phyloP scores from a whole-genome alignment of 2,888 invertebrate species.

The Bedellia somnulentella region DNA sequence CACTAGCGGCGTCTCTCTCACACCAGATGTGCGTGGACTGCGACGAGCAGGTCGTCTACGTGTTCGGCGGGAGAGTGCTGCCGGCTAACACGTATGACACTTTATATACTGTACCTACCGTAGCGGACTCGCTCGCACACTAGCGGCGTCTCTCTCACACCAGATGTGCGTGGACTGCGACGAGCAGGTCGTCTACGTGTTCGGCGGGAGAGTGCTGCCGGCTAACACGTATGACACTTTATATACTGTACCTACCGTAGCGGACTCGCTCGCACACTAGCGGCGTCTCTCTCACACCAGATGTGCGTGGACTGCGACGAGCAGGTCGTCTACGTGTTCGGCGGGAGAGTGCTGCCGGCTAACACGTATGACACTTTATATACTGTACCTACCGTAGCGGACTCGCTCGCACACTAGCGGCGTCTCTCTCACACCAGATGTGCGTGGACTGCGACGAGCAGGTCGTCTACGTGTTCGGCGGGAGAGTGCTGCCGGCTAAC shows the following conservation, averaged over 20 bases:
- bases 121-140: too few species aligned
- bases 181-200: constrained; percentile 81
- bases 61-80: constrained; percentile 83
- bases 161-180: constrained; percentile 87
- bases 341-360: too few species aligned
- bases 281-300: constrained; percentile 10
- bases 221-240: constrained; percentile 58
- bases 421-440: too few species aligned
- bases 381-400: too few species aligned
- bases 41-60: constrained; percentile 78
- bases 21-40: constrained; percentile 90
- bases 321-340: neutral
- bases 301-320: neutral
- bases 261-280: too few species aligned
- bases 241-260: too few species aligned
- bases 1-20: too few species aligned
- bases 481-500: too few species aligned
- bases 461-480: neutral
- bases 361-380: too few species aligned
- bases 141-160: constrained; percentile 62
- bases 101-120: too few species aligned
- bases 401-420: too few species aligned
- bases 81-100: constrained; percentile 60
- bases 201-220: constrained; percentile 79
- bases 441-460: neutral